phyloP scores from a whole-genome alignment of 2,113 vertebrate genomes.

The Thryonomys swinderianus region DNA sequence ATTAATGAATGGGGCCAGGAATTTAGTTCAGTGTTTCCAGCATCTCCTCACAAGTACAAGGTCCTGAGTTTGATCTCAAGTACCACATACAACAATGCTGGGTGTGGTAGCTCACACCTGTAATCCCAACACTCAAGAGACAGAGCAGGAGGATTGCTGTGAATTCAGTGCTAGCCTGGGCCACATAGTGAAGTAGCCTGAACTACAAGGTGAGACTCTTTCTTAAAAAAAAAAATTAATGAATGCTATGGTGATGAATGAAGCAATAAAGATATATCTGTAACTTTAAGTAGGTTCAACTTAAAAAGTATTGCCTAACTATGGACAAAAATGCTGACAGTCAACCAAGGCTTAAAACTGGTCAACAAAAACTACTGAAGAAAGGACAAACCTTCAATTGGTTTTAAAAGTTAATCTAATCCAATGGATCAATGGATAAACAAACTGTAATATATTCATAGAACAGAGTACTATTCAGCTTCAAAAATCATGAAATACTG shows the following conservation, averaged over 20 bases:
- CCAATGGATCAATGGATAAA: background rate
- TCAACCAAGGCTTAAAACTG: background rate
- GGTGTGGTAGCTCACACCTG: too few species aligned
- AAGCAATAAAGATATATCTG: background rate
- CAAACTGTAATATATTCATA: background rate
- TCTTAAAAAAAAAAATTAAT: too few species aligned
- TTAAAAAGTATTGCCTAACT: background rate
- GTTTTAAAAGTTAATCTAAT: background rate
- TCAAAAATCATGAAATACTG: background rate
- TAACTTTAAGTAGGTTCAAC: background rate
- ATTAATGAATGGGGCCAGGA: background rate
- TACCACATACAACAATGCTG: too few species aligned
- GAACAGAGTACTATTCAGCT: background rate
- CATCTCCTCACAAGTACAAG: too few species aligned
- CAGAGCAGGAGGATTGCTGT: too few species aligned
- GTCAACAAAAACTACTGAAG: conserved; percentile 5
- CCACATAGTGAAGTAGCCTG: too few species aligned
- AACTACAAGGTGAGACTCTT: too few species aligned
- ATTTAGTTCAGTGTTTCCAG: too few species aligned
- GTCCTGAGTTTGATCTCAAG: too few species aligned
- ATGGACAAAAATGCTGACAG: background rate
- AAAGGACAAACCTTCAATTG: background rate
- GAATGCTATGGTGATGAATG: background rate
- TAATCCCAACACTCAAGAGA: too few species aligned
- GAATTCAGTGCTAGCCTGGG: too few species aligned